Percentiles rank a stretch among this genome's conserved stretches.
These are phyloP conservation scores for Gortyna flavago DNA, from an alignment of 2,888 invertebrate genomes.

Conservation along the genomic window DNA sequence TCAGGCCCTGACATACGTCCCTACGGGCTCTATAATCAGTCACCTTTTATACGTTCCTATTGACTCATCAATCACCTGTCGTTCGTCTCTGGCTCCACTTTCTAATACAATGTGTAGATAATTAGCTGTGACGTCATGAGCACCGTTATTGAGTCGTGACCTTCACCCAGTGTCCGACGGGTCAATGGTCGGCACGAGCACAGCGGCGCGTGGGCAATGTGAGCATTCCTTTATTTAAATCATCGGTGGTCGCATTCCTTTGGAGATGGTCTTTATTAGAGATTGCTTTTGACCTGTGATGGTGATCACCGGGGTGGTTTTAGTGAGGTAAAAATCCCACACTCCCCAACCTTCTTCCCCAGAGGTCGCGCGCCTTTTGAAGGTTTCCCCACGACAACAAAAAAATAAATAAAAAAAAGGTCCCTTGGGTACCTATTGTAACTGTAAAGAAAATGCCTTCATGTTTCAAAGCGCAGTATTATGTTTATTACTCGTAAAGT, in stretches of 20 bases:
- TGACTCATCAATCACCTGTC: slow-evolving; percentile 22
- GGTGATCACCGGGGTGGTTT: too few species aligned
- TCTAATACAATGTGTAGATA: slow-evolving; percentile 37
- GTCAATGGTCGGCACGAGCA: slow-evolving; percentile 45
- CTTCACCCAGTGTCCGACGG: slow-evolving; percentile 57
- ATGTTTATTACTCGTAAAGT: neutral
- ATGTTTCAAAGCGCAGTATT: neutral
- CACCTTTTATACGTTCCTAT: neutral
- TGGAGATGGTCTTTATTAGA: neutral
- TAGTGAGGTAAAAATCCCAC: too few species aligned
- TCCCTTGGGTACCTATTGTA: neutral
- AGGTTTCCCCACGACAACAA: too few species aligned
- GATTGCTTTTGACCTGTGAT: neutral
- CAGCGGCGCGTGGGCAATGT: neutral
- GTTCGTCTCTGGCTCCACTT: slow-evolving; percentile 33
- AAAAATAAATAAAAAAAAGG: too few species aligned
- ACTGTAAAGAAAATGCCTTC: neutral
- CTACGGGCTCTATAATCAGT: neutral
- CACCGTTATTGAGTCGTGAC: slow-evolving; percentile 46
- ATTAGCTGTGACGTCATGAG: slow-evolving; percentile 48
- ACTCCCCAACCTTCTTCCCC: too few species aligned
- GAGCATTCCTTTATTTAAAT: slow-evolving; percentile 7
- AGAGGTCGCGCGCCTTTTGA: too few species aligned
- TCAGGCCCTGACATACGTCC: neutral
- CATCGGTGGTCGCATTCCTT: slow-evolving; percentile 25